phyloP scores from a whole-genome alignment of 2,797 vertebrate genomes.

The Harpagifer antarcticus region DNA sequence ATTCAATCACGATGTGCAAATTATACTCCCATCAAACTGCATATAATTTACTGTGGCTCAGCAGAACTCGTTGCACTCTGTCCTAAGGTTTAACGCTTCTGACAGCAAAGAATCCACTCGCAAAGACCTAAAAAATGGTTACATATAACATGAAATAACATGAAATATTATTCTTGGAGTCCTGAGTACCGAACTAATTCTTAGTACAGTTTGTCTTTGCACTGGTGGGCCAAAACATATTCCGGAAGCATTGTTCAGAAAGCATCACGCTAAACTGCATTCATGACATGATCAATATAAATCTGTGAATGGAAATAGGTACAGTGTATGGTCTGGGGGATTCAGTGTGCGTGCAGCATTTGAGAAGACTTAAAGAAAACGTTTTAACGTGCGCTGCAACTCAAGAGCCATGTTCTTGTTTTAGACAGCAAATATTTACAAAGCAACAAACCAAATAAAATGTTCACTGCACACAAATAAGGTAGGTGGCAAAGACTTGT shows the following conservation, averaged over 20 bases:
- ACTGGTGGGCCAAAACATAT: constrained; percentile 14
- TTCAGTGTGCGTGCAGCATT: constrained; percentile 29
- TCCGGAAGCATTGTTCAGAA: constrained; percentile 4
- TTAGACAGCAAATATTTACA: constrained; percentile 85
- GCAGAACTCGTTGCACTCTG: constrained; percentile 49
- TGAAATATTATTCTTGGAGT: constrained; percentile 66
- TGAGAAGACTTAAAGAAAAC: constrained; percentile 58
- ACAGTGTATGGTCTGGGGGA: constrained; percentile 16
- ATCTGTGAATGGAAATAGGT: constrained; percentile 39
- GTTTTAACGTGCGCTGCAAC: constrained; percentile 67
- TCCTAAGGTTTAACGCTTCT: constrained; percentile 59
- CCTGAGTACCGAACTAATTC: constrained; percentile 34
- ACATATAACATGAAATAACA: constrained; percentile 37
- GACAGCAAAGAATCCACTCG: constrained; percentile 69
- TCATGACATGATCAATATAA: constrained; percentile 48
- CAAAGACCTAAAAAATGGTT: constrained; percentile 60
- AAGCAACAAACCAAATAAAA: constrained; percentile 78
- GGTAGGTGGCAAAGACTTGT: constrained; percentile 63
- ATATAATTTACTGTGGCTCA: constrained; percentile 64
- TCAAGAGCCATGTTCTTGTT: constrained; percentile 79
- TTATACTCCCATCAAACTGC: constrained; percentile 68
- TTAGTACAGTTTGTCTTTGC: neutral
- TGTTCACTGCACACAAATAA: constrained; percentile 78
- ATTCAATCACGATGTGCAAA: constrained; percentile 69
- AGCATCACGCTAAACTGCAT: constrained; percentile 38